phyloP scores from a whole-genome alignment of 2,888 invertebrate genomes.

The Drosophila meridiana region DNA sequence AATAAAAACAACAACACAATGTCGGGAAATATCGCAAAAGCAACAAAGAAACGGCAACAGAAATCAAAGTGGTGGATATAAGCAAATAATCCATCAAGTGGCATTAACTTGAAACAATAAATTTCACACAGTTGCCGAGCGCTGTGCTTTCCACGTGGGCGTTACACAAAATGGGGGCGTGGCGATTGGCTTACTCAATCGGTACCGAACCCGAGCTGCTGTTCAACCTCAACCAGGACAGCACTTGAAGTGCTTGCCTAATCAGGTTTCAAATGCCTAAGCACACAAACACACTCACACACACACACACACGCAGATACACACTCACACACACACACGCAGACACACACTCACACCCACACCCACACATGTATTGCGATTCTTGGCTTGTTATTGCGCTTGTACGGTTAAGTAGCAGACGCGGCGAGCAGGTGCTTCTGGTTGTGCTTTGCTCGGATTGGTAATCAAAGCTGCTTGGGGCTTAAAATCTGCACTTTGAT shows the following conservation, averaged over 20 bases:
- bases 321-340: neutral
- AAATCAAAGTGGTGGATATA: slow-evolving; percentile 66
- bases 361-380: slow-evolving; percentile 14
- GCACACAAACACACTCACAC: slow-evolving; percentile 34
- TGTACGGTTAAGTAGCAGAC: slow-evolving; percentile 20
- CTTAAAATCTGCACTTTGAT: slow-evolving; percentile 56
- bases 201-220: neutral
- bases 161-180: slow-evolving; percentile 14
- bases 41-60: slow-evolving; percentile 17
- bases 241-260: slow-evolving; percentile 78
- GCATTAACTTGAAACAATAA: slow-evolving; percentile 82
- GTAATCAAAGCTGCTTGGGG: slow-evolving; percentile 66
- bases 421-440: slow-evolving; percentile 16
- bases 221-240: slow-evolving; percentile 29
- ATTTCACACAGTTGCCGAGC: slow-evolving; percentile 65
- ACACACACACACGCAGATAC: slow-evolving; percentile 26
- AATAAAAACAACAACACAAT: neutral
- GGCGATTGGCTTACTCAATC: slow-evolving; percentile 53
- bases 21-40: neutral
- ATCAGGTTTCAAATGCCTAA: slow-evolving; percentile 78
- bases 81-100: slow-evolving; percentile 82
- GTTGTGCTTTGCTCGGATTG: slow-evolving; percentile 31
- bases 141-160: slow-evolving; percentile 11
- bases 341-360: slow-evolving; percentile 5
- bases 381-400: slow-evolving; percentile 28